A percentile compares a stretch with the other conserved stretches of the same genome.
phyloP scores from a whole-genome alignment of 2,113 vertebrate genomes.

The Gavialis gangeticus region DNA sequence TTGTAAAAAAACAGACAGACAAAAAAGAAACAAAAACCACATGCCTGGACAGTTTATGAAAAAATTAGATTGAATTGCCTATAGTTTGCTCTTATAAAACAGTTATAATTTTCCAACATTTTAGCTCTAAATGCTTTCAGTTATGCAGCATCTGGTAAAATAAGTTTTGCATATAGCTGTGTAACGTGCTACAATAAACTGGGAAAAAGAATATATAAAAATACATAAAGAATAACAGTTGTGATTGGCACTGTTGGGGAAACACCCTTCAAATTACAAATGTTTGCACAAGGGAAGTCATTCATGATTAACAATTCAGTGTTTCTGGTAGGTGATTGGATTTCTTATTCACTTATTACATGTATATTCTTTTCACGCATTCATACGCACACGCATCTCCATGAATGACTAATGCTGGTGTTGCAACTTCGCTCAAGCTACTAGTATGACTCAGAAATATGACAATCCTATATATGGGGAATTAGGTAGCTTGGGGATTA shows the following conservation, averaged over 20 bases:
- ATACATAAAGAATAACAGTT: not conserved
- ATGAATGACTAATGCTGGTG: not conserved
- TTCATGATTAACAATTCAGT: not conserved
- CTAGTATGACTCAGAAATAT: not conserved
- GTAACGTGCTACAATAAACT: not conserved
- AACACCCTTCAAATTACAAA: not conserved
- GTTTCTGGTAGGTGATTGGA: not conserved
- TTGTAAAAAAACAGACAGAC: not conserved
- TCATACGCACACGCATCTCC: not conserved
- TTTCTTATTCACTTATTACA: not conserved
- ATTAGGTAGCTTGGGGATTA: slow-evolving; percentile 2
- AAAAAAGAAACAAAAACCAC: not conserved
- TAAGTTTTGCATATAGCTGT: not conserved
- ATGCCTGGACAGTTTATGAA: not conserved
- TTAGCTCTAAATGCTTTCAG: not conserved
- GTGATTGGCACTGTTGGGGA: not conserved
- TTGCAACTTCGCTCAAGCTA: not conserved
- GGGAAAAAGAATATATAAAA: not conserved
- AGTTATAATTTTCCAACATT: slow-evolving; percentile 5
- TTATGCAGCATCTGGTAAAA: not conserved
- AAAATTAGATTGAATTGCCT: not conserved
- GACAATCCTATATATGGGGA: not conserved
- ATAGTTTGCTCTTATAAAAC: slow-evolving; percentile 4
- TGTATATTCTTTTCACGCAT: not conserved
- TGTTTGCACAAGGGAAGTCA: not conserved